Conservation (phyloP, 2,888 invertebrate species). For the Rhamphomyia laevipes region DNA sequence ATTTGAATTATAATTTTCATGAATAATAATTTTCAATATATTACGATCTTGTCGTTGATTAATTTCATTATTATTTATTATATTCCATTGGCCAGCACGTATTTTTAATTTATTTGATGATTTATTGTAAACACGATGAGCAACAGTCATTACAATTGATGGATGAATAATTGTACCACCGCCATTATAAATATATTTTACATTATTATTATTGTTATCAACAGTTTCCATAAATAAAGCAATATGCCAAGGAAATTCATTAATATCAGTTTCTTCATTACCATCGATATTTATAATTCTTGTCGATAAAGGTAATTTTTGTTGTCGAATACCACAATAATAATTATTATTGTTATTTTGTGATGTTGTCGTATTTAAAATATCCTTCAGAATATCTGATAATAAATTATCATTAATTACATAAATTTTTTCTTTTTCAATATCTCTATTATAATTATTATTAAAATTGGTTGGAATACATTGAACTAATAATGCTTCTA, state of each 20-base stretch:
- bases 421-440: no score
- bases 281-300: not conserved
- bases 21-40: conserved; percentile 29
- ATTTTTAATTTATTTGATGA: conserved; percentile 26
- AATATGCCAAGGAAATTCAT: conserved; percentile 71
- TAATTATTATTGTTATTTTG: no score
- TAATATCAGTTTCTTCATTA: conserved; percentile 52
- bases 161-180: conserved; percentile 65
- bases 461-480: no score
- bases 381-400: no score
- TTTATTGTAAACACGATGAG: conserved; percentile 43
- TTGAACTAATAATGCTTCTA: no score
- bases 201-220: conserved; percentile 40
- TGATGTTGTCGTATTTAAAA: no score
- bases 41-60: conserved; percentile 52
- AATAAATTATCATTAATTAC: no score
- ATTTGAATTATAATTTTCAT: conserved; percentile 43
- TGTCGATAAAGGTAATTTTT: no score
- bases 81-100: conserved; percentile 66
- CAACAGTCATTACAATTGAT: conserved; percentile 59
- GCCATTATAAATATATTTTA: conserved; percentile 53
- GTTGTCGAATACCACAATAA: no score
- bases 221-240: conserved; percentile 41
- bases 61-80: conserved; percentile 52
- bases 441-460: no score